These are phyloP conservation scores for Sitophilus oryzae DNA, from an alignment of 1,140 invertebrate species.

Conservation along the genomic window DNA sequence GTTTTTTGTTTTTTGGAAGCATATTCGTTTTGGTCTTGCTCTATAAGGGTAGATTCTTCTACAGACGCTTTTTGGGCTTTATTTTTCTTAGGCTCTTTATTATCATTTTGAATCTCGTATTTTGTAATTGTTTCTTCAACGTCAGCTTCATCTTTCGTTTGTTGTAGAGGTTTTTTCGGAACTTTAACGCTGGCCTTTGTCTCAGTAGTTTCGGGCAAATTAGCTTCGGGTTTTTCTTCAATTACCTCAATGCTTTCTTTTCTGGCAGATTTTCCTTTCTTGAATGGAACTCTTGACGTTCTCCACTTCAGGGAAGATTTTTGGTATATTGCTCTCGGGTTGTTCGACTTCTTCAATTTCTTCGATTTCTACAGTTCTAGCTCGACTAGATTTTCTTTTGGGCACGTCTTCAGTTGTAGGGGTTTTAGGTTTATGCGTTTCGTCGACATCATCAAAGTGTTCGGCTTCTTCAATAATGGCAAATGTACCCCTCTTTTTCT, in stretches of 20 bases:
- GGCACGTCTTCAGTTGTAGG: slow-evolving; percentile 16
- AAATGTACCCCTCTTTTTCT: slow-evolving; percentile 45
- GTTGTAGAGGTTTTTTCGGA: slow-evolving; percentile 15
- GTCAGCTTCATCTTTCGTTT: slow-evolving; percentile 21
- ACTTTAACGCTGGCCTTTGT: slow-evolving; percentile 12
- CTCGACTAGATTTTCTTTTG: slow-evolving; percentile 25
- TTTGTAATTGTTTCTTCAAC: slow-evolving; percentile 17
- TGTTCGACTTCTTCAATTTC: slow-evolving; percentile 17
- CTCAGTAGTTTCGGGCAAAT: slow-evolving; percentile 20
- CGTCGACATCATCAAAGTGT: slow-evolving; percentile 20
- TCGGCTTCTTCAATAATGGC: slow-evolving; percentile 29
- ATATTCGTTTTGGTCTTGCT: slow-evolving; percentile 26
- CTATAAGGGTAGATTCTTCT: slow-evolving; percentile 18
- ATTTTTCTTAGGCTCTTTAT: slow-evolving; percentile 33
- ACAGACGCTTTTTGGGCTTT: slow-evolving; percentile 18
- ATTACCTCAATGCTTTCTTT: slow-evolving; percentile 21
- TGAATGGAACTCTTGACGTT: slow-evolving; percentile 19
- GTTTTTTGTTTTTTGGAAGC: slow-evolving; percentile 51
- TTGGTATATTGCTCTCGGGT: neutral
- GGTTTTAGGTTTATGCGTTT: slow-evolving; percentile 10
- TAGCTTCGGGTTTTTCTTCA: slow-evolving; percentile 14
- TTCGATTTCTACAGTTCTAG: slow-evolving; percentile 32
- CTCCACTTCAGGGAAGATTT: slow-evolving; percentile 19
- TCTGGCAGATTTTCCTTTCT: slow-evolving; percentile 13
- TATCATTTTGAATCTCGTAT: slow-evolving; percentile 39